phyloP scores from a whole-genome alignment of 2,888 invertebrate genomes.

The Epinotia ramella region DNA sequence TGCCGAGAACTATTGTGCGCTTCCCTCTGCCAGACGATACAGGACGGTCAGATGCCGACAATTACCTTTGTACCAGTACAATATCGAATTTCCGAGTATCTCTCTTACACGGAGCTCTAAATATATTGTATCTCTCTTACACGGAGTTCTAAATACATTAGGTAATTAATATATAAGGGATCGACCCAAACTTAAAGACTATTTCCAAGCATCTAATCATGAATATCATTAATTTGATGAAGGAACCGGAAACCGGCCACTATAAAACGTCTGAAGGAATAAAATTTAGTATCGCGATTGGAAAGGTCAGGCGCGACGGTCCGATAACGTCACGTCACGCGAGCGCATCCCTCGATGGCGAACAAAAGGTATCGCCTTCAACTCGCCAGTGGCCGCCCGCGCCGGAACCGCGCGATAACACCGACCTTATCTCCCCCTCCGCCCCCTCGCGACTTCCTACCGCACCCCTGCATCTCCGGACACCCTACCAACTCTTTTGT shows the following conservation, averaged over 20 bases:
- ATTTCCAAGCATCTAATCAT: constrained; percentile 58
- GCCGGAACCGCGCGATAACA: constrained; percentile 78
- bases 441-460: constrained; percentile 53
- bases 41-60: constrained; percentile 53
- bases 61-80: constrained; percentile 53
- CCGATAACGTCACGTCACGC: constrained; percentile 83
- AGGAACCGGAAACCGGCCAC: constrained; percentile 61
- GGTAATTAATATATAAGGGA: constrained; percentile 51
- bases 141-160: constrained; percentile 48
- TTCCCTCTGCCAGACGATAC: constrained; percentile 25
- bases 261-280: constrained; percentile 74
- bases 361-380: constrained; percentile 83
- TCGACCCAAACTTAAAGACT: constrained; percentile 26
- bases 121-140: constrained; percentile 49
- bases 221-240: constrained; percentile 63
- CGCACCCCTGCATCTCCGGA: constrained; percentile 60
- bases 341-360: constrained; percentile 81
- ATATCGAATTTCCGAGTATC: constrained; percentile 57
- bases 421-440: constrained; percentile 77
- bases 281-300: constrained; percentile 79
- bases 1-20: background rate
- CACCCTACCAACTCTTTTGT: constrained; percentile 83
- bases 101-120: constrained; percentile 46
- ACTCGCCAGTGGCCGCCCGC: constrained; percentile 78
- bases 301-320: constrained; percentile 76